Base-by-base conservation (phyloP, 1,140 invertebrate genomes). In the Tachypleus tridentatus region DNA sequence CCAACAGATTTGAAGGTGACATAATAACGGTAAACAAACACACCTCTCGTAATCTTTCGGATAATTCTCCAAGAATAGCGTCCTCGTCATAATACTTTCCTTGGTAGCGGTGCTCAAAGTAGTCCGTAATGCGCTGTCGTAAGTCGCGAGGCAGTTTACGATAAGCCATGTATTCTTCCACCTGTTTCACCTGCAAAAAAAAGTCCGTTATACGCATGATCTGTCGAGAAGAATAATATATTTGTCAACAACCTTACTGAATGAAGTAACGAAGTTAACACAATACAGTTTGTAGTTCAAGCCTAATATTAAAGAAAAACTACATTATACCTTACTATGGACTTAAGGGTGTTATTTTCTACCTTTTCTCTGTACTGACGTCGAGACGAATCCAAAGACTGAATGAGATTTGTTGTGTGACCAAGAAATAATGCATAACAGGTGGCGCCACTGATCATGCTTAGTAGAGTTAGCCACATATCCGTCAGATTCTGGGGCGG, bases 1-100 rank as follows among this genome's bases (percentile, higher is more conserved):
- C 29, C 29, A 29, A 29, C 29, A 29, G 29, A 29, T 29, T 29
- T 29, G 29, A 29, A 29, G 29, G 29, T 29, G 2, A 29, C 29
- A 29, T n/a, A n/a, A n/a, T n/a, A n/a, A n/a, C n/a, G 29, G 29
- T 29, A 29, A 29, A 29, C 29, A 29, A 29, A 29, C 63, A 63
- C 78, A 87, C 87, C 79, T 97, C 92, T 79, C 93, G 82, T 57
- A 98, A 81, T 82, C 97, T 96, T 79, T 98, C 94, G 72, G 94
- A 97, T 57, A 98, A 82, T 80, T 98, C 95, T 59, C 91, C 91
- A 68, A 98, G 83, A 73, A 98, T 98, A 70, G 88, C 84, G 74
- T 97, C 93, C 77, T 98, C 96, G 78, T 98, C 93, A 82, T 98
- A 98, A 87, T 98, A 98, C 81, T 98, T 98, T 68, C 96, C 96